phyloP scores from a whole-genome alignment of 2,113 vertebrate genomes.

The Seriola dumerili region DNA sequence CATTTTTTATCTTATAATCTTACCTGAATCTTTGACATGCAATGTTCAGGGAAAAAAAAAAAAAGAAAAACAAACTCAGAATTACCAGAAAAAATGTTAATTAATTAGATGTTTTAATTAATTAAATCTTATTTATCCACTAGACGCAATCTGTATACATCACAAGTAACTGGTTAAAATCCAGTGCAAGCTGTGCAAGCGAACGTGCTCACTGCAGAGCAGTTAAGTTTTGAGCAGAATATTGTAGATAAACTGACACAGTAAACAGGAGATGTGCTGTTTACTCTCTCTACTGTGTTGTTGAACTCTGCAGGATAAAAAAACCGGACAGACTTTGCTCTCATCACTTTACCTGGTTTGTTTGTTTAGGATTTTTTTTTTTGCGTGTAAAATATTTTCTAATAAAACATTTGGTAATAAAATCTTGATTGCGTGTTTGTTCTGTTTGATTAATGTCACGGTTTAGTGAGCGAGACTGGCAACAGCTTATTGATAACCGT shows the following conservation, averaged over 20 bases:
- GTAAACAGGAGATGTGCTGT: conserved; percentile 1
- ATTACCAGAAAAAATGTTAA: neutral
- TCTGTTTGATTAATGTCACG: conserved; percentile 56
- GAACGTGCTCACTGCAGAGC: conserved; percentile 8
- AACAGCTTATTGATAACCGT: conserved; percentile 39
- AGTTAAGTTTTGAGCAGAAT: neutral
- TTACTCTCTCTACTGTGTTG: conserved; percentile 6
- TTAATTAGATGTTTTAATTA: neutral
- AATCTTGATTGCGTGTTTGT: conserved; percentile 42
- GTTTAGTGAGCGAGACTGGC: conserved; percentile 30
- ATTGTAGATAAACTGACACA: neutral
- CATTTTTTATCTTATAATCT: neutral
- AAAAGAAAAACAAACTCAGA: neutral
- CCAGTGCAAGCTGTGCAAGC: conserved; percentile 17
- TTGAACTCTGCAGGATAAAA: conserved; percentile 31
- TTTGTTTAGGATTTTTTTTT: conserved; percentile 57
- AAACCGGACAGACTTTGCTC: conserved; percentile 17
- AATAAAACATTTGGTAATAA: conserved; percentile 77
- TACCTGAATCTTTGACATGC: neutral
- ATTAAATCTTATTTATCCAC: neutral
- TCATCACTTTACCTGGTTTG: conserved; percentile 12
- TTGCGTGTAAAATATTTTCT: conserved; percentile 70
- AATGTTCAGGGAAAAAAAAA: too few species aligned
- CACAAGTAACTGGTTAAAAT: neutral
- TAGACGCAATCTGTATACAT: neutral